Conservation (phyloP, 2,113 vertebrate genomes). For the Lipophrys pholis region DNA sequence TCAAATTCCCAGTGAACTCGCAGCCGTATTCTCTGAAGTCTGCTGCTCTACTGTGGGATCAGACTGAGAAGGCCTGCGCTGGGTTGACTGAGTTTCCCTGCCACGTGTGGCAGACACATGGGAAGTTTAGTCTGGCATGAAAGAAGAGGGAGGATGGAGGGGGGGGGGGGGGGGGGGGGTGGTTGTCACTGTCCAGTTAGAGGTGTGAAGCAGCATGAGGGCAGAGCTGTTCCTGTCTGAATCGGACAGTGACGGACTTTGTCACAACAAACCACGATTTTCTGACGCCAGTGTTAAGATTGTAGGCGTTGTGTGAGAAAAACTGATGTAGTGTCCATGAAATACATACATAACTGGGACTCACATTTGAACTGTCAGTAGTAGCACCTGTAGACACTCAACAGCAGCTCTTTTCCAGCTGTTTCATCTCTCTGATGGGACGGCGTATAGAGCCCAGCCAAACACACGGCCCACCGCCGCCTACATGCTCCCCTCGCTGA, state of each 20-base stretch:
- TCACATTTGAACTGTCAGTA: not conserved
- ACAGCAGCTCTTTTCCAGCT: constrained; percentile 14
- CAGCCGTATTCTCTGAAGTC: constrained; percentile 2
- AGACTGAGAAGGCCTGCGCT: not conserved
- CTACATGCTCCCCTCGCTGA: constrained; percentile 46
- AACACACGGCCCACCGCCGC: constrained; percentile 34
- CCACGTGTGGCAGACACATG: constrained; percentile 67
- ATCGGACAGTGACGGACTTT: constrained; percentile 10
- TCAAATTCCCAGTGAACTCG: constrained; percentile 25
- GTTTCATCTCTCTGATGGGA: constrained; percentile 37
- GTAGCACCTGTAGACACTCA: constrained; percentile 17
- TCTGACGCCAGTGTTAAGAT: constrained; percentile 1
- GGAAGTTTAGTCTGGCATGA: constrained; percentile 50
- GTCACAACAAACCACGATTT: constrained; percentile 3
- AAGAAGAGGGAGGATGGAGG: not conserved
- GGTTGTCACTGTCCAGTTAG: constrained; percentile 32
- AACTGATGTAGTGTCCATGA: not conserved
- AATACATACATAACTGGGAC: not conserved
- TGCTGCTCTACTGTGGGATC: constrained; percentile 22
- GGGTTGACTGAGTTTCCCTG: constrained; percentile 12
- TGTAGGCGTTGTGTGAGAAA: not conserved
- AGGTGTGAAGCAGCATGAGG: constrained; percentile 41
- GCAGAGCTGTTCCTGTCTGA: constrained; percentile 20
- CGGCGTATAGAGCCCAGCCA: constrained; percentile 22
- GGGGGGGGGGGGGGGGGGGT: not conserved